Conservation (phyloP, 2,888 invertebrate genomes). For the Lasioglossum morio region DNA sequence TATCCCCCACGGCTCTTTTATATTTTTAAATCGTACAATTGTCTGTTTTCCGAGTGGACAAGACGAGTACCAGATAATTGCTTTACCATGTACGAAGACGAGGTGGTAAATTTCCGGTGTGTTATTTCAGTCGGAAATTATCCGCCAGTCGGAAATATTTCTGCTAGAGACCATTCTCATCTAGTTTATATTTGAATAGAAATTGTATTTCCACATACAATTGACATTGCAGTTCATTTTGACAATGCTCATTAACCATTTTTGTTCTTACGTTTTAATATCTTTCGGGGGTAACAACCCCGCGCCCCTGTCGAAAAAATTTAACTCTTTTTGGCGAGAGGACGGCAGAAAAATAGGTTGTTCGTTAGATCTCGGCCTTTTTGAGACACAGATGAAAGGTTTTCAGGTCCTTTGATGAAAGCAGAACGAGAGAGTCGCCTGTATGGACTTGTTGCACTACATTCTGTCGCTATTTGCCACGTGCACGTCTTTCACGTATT, state of each 20-base stretch:
- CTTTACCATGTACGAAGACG: background rate
- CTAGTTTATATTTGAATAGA: background rate
- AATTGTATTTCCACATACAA: background rate
- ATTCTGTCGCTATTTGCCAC: constrained; percentile 13
- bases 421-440: background rate
- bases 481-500: constrained; percentile 8
- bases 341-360: background rate
- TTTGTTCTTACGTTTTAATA: background rate
- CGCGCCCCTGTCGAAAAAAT: background rate
- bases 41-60: background rate
- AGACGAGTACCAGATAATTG: background rate
- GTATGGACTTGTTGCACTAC: constrained; percentile 38
- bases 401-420: constrained; percentile 15
- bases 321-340: background rate
- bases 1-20: background rate
- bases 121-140: background rate
- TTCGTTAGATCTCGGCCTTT: constrained; percentile 1
- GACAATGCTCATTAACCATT: background rate
- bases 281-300: background rate
- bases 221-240: background rate
- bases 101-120: background rate
- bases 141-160: background rate
- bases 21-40: background rate
- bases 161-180: background rate
- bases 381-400: constrained; percentile 26